These are phyloP conservation scores for Hippolais icterina DNA, from an alignment of 2,113 vertebrate genomes.

Conservation along the genomic window DNA sequence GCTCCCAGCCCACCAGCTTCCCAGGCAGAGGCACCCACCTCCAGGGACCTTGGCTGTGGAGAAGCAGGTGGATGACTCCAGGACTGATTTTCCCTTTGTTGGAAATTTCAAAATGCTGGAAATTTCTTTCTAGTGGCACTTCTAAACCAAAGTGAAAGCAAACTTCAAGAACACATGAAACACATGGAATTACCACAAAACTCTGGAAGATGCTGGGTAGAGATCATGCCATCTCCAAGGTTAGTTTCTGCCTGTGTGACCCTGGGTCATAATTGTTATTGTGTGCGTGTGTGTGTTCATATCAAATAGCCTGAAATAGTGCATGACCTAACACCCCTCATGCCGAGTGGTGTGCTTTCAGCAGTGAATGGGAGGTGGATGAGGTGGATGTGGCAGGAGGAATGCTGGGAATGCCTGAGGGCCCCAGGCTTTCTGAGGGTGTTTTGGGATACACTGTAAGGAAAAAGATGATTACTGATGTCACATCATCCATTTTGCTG, in stretches of 20 bases:
- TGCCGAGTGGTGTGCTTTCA: fast-evolving
- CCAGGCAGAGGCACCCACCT: background rate
- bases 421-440: background rate
- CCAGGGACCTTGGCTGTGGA: background rate
- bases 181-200: background rate
- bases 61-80: background rate
- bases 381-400: background rate
- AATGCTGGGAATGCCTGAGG: background rate
- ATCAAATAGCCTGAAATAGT: background rate
- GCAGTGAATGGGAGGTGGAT: background rate
- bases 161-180: background rate
- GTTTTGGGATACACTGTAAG: background rate
- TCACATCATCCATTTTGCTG: background rate
- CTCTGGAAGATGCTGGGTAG: background rate
- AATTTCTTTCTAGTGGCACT: background rate
- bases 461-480: background rate
- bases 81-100: background rate
- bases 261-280: background rate
- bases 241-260: background rate
- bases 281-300: background rate
- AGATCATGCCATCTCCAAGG: background rate
- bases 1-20: background rate
- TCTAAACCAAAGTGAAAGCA: background rate
- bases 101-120: background rate
- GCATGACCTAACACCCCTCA: background rate